phyloP scores from a whole-genome alignment of 2,888 invertebrate genomes.

The Scotopteryx bipunctaria region DNA sequence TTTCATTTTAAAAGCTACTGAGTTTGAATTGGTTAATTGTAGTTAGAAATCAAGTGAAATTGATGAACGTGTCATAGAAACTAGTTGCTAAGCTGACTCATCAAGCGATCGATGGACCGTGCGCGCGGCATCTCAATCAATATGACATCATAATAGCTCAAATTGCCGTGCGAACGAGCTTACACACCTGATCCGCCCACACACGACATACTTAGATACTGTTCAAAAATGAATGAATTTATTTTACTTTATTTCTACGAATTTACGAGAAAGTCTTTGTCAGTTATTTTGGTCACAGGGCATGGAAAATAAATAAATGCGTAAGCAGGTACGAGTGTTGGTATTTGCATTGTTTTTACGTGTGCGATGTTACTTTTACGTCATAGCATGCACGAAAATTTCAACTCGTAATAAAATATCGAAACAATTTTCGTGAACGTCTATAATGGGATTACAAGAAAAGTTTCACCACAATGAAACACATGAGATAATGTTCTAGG shows the following conservation, averaged over 20 bases:
- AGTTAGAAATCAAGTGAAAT: constrained; percentile 11
- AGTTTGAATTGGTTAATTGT: neutral
- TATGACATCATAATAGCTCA: constrained; percentile 57
- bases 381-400: constrained; percentile 1
- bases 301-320: constrained; percentile 7
- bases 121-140: constrained; percentile 55
- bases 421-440: neutral
- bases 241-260: constrained; percentile 23
- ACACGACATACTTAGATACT: constrained; percentile 47
- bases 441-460: constrained; percentile 5
- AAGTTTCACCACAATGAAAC: constrained; percentile 2
- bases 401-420: neutral
- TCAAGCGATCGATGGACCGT: constrained; percentile 44
- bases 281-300: constrained; percentile 15
- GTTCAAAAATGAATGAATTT: constrained; percentile 50
- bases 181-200: constrained; percentile 67
- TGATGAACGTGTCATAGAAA: constrained; percentile 30
- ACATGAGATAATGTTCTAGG: neutral
- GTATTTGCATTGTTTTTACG: constrained; percentile 9
- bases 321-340: constrained; percentile 6
- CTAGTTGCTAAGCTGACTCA: constrained; percentile 44
- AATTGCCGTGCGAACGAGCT: constrained; percentile 63
- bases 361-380: constrained; percentile 6
- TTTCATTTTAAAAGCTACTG: constrained; percentile 6
- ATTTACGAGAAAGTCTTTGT: constrained; percentile 31